Percentiles rank a stretch among this genome's conserved stretches.
These are phyloP conservation scores for Elanus axillaris DNA, from an alignment of 2,113 vertebrate genomes.

Conservation along the genomic window DNA sequence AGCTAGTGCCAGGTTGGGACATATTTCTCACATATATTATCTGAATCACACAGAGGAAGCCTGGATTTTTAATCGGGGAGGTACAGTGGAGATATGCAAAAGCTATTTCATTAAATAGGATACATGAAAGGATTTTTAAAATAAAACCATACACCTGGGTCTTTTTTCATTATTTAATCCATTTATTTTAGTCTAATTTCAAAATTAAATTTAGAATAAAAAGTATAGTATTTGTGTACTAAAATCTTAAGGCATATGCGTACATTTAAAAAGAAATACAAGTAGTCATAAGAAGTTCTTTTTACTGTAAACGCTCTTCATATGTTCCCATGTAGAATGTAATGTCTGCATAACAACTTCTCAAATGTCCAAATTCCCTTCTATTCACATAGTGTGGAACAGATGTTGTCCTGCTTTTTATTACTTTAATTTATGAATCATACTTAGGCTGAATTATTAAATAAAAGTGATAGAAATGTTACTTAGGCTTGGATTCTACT, in stretches of 20 bases:
- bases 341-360: slow-evolving; percentile 35
- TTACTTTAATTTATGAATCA: slow-evolving; percentile 54
- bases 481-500: background rate
- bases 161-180: background rate
- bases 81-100: background rate
- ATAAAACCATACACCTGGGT: background rate
- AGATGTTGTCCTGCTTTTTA: slow-evolving; percentile 59
- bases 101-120: background rate
- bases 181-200: background rate
- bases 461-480: background rate
- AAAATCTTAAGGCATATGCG: background rate
- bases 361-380: slow-evolving; percentile 40
- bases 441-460: slow-evolving; percentile 10
- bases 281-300: slow-evolving; percentile 18
- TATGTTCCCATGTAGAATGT: slow-evolving; percentile 21
- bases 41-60: background rate
- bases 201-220: background rate
- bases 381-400: slow-evolving; percentile 13
- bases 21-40: slow-evolving; percentile 24
- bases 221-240: background rate
- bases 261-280: slow-evolving; percentile 22
- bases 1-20: background rate
- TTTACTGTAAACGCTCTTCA: slow-evolving; percentile 5
- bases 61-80: background rate
- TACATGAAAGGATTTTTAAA: background rate